phyloP scores from a whole-genome alignment of 2,888 invertebrate species.

The Tinea pellionella region DNA sequence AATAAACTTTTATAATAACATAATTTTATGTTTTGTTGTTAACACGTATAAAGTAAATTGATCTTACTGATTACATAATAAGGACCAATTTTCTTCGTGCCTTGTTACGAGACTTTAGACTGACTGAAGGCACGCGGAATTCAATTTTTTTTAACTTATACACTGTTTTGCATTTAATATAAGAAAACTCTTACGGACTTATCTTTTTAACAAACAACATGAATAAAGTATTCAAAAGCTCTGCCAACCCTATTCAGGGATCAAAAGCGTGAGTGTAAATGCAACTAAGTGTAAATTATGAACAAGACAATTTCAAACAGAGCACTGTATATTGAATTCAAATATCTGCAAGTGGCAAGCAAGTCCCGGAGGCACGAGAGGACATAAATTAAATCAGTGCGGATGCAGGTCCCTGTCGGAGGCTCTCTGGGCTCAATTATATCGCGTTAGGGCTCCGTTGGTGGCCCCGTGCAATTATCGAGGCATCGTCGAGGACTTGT shows the following conservation, averaged over 20 bases:
- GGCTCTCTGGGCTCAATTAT: constrained; percentile 15
- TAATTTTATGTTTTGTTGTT: not conserved
- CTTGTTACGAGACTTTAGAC: too few relatives aligned
- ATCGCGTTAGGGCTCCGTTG: constrained; percentile 14
- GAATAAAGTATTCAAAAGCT: too few relatives aligned
- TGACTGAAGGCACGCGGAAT: too few relatives aligned
- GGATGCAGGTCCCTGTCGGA: constrained; percentile 4
- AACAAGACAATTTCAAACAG: not conserved
- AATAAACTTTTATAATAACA: not conserved
- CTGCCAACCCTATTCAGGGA: too few relatives aligned
- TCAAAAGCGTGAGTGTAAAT: not conserved
- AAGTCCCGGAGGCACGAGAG: not conserved
- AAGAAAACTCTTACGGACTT: too few relatives aligned
- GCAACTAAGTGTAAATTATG: not conserved
- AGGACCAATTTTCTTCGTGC: too few relatives aligned
- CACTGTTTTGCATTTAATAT: too few relatives aligned
- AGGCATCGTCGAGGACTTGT: not conserved
- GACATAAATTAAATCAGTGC: constrained; percentile 9
- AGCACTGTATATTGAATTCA: not conserved
- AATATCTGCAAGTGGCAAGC: constrained; percentile 7
- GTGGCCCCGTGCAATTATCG: constrained; percentile 10
- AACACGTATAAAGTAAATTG: not conserved
- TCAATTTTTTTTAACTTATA: too few relatives aligned
- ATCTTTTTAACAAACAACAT: too few relatives aligned
- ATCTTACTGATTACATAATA: not conserved